A percentile compares a stretch with the other conserved stretches of the same genome.
These are phyloP conservation scores for Apeira syringaria DNA, from an alignment of 2,888 invertebrate genomes.

Conservation along the genomic window DNA sequence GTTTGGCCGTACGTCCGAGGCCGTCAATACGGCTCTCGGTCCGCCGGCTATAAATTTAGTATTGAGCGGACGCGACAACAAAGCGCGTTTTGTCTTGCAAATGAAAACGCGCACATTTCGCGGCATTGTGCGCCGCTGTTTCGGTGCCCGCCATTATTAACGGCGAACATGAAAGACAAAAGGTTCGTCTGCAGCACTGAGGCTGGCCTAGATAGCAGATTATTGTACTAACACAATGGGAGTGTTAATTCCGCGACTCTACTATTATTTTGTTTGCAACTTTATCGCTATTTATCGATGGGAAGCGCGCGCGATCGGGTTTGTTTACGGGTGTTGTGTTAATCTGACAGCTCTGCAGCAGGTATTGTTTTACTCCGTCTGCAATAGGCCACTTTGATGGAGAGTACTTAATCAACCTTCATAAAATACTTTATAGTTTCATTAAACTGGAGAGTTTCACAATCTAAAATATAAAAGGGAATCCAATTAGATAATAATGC, in stretches of 20 bases:
- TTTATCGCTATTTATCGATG: slow-evolving; percentile 78
- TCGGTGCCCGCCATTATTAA: slow-evolving; percentile 83
- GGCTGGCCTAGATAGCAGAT: slow-evolving; percentile 84
- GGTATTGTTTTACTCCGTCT: slow-evolving; percentile 25
- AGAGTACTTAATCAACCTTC: background rate
- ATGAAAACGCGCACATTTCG: slow-evolving; percentile 84
- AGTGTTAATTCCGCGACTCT: slow-evolving; percentile 81
- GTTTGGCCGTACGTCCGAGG: slow-evolving; percentile 73
- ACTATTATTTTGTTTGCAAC: slow-evolving; percentile 81
- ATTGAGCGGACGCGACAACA: slow-evolving; percentile 82
- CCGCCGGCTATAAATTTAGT: slow-evolving; percentile 81
- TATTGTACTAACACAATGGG: slow-evolving; percentile 84
- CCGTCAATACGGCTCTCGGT: slow-evolving; percentile 78
- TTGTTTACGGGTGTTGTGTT: slow-evolving; percentile 33
- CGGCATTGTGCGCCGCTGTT: slow-evolving; percentile 83
- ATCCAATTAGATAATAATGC: no score
- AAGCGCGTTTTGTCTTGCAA: slow-evolving; percentile 84
- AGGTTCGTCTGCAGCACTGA: slow-evolving; percentile 83
- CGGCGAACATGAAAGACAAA: slow-evolving; percentile 84
- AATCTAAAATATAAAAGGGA: no score
- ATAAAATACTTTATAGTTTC: no score
- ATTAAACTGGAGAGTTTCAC: no score
- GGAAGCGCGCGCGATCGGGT: slow-evolving; percentile 34
- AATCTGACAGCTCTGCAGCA: slow-evolving; percentile 28
- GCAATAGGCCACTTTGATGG: slow-evolving; percentile 7